phyloP scores from a whole-genome alignment of 2,113 vertebrate genomes.

The Alligator mississippiensis region DNA sequence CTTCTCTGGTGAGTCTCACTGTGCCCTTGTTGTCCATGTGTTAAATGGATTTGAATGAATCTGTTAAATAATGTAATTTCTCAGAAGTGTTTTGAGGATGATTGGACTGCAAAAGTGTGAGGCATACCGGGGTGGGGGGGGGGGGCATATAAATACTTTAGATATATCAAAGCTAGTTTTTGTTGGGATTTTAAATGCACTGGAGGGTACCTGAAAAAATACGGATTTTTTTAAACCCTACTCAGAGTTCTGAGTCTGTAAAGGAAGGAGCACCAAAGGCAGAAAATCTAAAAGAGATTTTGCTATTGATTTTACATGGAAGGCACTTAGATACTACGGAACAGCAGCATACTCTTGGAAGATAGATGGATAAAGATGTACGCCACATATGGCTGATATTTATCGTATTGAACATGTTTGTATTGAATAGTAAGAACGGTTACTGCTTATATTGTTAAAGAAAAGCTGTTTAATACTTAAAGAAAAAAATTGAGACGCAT shows the following conservation, averaged over 20 bases:
- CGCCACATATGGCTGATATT: background rate
- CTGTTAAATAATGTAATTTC: too few species aligned
- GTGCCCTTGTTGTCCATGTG: too few species aligned
- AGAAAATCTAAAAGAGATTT: background rate
- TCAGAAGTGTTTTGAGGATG: too few species aligned
- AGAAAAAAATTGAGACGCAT: background rate
- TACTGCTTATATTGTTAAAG: background rate
- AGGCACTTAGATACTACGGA: background rate
- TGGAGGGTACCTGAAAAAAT: background rate
- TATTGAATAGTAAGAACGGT: fast-evolving
- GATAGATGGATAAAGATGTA: background rate
- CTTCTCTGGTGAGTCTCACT: too few species aligned
- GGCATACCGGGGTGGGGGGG: background rate
- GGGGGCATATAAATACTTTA: background rate
- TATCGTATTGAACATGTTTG: background rate
- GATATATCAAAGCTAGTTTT: background rate
- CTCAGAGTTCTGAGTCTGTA: background rate
- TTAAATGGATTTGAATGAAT: too few species aligned
- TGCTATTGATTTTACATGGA: background rate
- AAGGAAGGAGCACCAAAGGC: background rate
- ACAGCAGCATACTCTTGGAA: too few species aligned
- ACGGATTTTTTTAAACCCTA: fast-evolving
- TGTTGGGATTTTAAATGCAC: background rate
- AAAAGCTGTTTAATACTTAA: background rate
- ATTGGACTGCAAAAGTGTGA: background rate